These are phyloP conservation scores for Philereme transversata DNA, from an alignment of 2,888 invertebrate species.

Conservation along the genomic window DNA sequence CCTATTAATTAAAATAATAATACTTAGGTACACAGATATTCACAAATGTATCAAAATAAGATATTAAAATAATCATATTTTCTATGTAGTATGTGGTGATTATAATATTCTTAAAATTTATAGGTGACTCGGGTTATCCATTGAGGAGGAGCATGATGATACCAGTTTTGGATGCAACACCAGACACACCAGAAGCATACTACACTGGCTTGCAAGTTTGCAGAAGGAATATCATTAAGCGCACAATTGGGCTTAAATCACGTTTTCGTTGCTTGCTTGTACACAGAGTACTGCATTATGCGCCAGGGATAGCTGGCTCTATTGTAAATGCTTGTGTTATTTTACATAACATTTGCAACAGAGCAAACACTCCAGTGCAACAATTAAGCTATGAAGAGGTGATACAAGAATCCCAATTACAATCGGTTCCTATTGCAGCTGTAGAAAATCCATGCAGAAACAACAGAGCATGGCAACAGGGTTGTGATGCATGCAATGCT, in stretches of 20 bases:
- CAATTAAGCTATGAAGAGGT: conserved; percentile 8
- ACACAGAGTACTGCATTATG: conserved; percentile 21
- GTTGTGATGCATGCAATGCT: neutral
- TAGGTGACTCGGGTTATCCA: conserved; percentile 7
- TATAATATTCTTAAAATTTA: conserved; percentile 2
- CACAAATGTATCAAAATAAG: no score
- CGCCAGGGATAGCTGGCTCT: conserved; percentile 18
- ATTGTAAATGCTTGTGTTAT: conserved; percentile 22
- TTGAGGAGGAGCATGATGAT: conserved; percentile 2
- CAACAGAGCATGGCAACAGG: conserved; percentile 3
- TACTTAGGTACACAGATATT: no score
- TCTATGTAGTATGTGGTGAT: no score
- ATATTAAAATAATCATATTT: no score
- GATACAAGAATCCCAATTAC: neutral
- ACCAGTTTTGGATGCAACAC: neutral
- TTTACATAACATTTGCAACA: conserved; percentile 20
- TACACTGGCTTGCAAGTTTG: conserved; percentile 4
- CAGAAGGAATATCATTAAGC: conserved; percentile 17
- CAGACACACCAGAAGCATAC: conserved; percentile 5
- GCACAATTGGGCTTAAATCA: conserved; percentile 23
- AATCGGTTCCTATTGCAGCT: neutral
- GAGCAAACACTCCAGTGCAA: conserved; percentile 5
- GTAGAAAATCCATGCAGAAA: conserved; percentile 1
- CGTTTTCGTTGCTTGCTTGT: conserved; percentile 18
- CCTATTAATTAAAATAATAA: no score